Evolutionary conservation across 1,140 invertebrate genomes (phyloP).

Genomic region (Tyrophagus putrescentiae): DNA sequence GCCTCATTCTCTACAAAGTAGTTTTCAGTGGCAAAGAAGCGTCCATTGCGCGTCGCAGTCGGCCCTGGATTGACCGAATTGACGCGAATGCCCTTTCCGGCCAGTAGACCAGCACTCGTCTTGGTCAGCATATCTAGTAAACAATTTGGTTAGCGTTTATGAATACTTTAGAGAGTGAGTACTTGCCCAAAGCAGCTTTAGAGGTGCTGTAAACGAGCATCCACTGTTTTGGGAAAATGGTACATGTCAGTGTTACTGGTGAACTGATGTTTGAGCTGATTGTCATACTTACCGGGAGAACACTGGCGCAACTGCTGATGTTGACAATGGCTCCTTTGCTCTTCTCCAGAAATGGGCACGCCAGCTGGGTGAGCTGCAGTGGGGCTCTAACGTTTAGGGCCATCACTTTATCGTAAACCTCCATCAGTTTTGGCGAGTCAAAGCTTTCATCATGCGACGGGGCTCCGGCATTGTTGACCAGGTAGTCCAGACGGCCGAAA

Average conservation of each 20-base stretch:
- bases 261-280: background rate
- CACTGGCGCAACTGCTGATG: too few species aligned
- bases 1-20: background rate
- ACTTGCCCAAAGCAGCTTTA: background rate
- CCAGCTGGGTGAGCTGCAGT: too few species aligned
- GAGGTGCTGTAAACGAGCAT: background rate
- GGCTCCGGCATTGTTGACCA: constrained; percentile 7
- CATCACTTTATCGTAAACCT: too few species aligned
- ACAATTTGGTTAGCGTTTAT: too few species aligned
- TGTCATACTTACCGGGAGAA: too few species aligned
- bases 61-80: constrained; percentile 38
- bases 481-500: too few species aligned
- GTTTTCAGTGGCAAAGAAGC: background rate
- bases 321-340: too few species aligned
- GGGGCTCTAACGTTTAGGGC: too few species aligned
- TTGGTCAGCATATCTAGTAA: constrained; percentile 80
- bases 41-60: background rate
- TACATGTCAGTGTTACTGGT: background rate
- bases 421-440: background rate
- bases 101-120: constrained; percentile 37
- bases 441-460: background rate
- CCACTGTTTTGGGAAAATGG: background rate
- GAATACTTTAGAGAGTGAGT: too few species aligned
- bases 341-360: too few species aligned
- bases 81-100: constrained; percentile 47